A percentile compares a stretch with the other conserved stretches of the same genome.
Evolutionary conservation across 2,888 invertebrate species (phyloP).

Genomic region (Spisula subtruncata): DNA sequence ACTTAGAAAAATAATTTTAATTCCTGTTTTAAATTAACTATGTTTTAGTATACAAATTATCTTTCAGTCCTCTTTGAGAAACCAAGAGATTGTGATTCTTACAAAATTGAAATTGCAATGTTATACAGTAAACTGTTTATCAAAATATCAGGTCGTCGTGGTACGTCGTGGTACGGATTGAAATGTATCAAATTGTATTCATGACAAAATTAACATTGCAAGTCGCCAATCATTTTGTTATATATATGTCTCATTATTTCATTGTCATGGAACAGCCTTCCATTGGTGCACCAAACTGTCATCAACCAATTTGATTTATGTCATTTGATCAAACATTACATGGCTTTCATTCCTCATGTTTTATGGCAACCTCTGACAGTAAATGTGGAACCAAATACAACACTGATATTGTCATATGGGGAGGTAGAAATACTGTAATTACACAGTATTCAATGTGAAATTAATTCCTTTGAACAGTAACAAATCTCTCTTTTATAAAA

Average conservation of each 20-base stretch:
- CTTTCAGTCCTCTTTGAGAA: too few relatives aligned
- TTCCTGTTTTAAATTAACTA: too few relatives aligned
- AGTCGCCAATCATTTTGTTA: not conserved
- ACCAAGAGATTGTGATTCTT: too few relatives aligned
- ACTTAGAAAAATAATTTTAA: too few relatives aligned
- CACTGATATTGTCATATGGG: not conserved
- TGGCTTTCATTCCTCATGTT: not conserved
- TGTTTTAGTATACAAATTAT: too few relatives aligned
- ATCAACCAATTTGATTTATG: conserved; percentile 23
- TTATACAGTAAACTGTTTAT: too few relatives aligned
- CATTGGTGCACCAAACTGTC: not conserved
- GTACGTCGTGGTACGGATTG: too few relatives aligned
- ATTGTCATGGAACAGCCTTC: not conserved
- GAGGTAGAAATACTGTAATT: not conserved
- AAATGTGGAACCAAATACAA: not conserved
- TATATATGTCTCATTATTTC: not conserved
- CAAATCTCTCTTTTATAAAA: conserved; percentile 7
- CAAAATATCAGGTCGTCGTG: too few relatives aligned
- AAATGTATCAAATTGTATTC: too few relatives aligned
- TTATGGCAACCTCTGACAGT: conserved; percentile 3
- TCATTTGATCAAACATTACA: conserved; percentile 29
- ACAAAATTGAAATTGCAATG: too few relatives aligned
- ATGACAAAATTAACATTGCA: not conserved
- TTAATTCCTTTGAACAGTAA: not conserved
- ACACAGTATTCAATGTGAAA: not conserved